These are phyloP conservation scores for Anguilla pacifica DNA, from an alignment of 2,797 vertebrate species.

Conservation along the genomic window DNA sequence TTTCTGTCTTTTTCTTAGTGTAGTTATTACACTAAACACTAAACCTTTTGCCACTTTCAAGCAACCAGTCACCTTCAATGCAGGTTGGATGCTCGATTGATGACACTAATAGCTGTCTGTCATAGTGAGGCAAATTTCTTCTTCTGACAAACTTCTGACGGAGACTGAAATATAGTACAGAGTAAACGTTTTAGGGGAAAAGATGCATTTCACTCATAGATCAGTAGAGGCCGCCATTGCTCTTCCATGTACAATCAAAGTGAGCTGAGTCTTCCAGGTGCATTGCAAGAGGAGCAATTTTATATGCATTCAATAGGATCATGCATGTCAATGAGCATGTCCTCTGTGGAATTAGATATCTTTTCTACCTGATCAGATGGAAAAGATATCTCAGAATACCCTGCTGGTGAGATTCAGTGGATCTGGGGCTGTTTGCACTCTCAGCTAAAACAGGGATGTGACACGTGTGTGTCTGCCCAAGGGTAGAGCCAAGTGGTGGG, in stretches of 20 bases:
- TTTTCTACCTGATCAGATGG: too few relatives aligned
- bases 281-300: too few relatives aligned
- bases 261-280: too few relatives aligned
- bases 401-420: neutral
- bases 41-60: neutral
- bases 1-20: too few relatives aligned
- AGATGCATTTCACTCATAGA: neutral
- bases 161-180: neutral
- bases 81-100: neutral
- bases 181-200: too few relatives aligned
- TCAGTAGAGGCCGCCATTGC: slow-evolving; percentile 23
- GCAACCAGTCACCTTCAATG: neutral
- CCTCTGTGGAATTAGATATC: too few relatives aligned
- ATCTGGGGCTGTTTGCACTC: neutral
- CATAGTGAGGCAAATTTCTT: neutral
- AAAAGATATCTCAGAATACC: too few relatives aligned
- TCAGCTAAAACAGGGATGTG: neutral
- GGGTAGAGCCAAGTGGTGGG: neutral
- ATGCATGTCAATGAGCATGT: too few relatives aligned
- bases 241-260: neutral
- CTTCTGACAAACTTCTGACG: neutral
- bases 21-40: neutral
- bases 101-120: neutral
- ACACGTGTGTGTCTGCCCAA: neutral
- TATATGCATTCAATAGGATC: too few relatives aligned